Evolutionary conservation across 2,113 vertebrate species (phyloP), one percentile per base, ranked within the genome.

Genomic region (Piprites chloris): DNA sequence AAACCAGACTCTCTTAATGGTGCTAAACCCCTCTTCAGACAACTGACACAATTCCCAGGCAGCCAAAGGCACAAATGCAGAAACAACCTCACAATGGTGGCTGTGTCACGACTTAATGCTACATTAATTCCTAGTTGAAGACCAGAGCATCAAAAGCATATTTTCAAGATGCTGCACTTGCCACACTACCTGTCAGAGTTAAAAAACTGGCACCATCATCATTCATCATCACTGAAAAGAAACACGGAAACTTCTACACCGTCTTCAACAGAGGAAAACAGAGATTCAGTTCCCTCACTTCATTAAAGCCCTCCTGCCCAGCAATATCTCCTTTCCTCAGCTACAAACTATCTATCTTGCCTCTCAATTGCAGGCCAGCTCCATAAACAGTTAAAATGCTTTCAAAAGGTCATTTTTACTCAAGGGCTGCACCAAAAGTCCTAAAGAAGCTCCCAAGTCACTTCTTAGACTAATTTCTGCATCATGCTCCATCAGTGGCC

Each of bases 91-190:
- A 50, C 33, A 63, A 46, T 42, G 21, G 22, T 24, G 32, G 20
- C 35, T 16, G 39, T 0, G 1, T 53, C 17, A 27, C 0, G 0
- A 42, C 44, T 63, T 55, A 33, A 83, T 22, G 32, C 35, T 55
- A 33, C 20, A 9, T 46, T 42, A 71, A 65, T 32, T 59, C 47
- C 74, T 44, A 35, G 32, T 20, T 80, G 62, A 93, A 59, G 46
- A 77, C 30, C 33, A 73, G 10, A 63, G 42, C 65, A 71, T 4
- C 24, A 19, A 39, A 93, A 69, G 47, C 1, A 0, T 19, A 71
- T 78, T 74, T 13, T 67, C 63, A 82, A 77, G 47, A 52, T 37
- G 33, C 30, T 72, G 66, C 33, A 63, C 23, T 39, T 74, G 49
- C 49, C 53, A 72, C 30, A 7, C 14, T 58, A 71, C 27, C 69